phyloP scores from a whole-genome alignment of 1,140 invertebrate genomes.

The Hypothenemus hampei region DNA sequence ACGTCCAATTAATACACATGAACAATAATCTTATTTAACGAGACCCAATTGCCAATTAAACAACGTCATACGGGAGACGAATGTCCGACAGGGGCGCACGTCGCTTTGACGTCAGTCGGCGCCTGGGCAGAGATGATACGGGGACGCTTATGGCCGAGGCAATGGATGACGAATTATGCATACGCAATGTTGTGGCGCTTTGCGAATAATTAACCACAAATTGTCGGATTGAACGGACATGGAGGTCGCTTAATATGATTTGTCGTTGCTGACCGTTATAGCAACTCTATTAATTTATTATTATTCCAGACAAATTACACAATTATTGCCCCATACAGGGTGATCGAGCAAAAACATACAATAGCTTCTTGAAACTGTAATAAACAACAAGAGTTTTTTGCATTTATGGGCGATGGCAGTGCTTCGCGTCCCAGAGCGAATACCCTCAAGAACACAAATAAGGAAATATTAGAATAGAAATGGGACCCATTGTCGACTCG shows the following conservation, averaged over 20 bases:
- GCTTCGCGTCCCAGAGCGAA: conserved; percentile 1
- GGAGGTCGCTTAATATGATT: conserved; percentile 24
- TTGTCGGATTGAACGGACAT: conserved; percentile 24
- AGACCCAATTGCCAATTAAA: conserved; percentile 20
- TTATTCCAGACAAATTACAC: conserved; percentile 4
- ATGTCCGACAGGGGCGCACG: conserved; percentile 9
- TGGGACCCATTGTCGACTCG: conserved; percentile 11
- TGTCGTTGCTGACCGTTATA: conserved; percentile 22
- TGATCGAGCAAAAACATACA: too few species aligned
- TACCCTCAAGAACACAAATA: conserved; percentile 19
- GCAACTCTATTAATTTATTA: conserved; percentile 25
- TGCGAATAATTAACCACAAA: conserved; percentile 26
- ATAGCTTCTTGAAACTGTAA: too few species aligned
- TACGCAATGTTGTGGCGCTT: conserved; percentile 19
- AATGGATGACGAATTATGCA: conserved; percentile 21
- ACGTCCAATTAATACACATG: conserved; percentile 26
- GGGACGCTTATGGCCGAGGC: too few species aligned
- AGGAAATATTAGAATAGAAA: conserved; percentile 25
- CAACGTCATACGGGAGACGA: conserved; percentile 5
- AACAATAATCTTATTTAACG: conserved; percentile 27
- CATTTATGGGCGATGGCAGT: not conserved
- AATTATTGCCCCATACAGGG: not conserved
- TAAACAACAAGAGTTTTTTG: not conserved
- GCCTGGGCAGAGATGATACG: not conserved
- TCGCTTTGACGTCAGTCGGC: too few species aligned